Conservation (phyloP, 2,888 invertebrate genomes). For the Ephialtes manifestator region DNA sequence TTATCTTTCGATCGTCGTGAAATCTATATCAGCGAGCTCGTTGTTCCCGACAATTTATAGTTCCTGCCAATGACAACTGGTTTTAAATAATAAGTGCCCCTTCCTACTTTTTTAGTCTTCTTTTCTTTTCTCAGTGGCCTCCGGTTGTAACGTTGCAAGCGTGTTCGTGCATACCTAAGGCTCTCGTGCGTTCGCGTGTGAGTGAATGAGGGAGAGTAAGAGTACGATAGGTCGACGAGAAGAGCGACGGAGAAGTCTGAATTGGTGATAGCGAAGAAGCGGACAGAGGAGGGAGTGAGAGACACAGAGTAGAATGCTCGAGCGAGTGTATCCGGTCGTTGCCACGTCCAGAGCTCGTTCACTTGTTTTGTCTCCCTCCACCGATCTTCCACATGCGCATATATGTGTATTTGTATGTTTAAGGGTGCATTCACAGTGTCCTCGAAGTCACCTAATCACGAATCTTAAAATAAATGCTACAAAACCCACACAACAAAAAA, state of each 20-base stretch:
- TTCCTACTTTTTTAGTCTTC: constrained; percentile 64
- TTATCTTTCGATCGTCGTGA: constrained; percentile 40
- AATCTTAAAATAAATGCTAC: background rate
- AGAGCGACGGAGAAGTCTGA: constrained; percentile 9
- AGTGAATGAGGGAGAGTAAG: constrained; percentile 30
- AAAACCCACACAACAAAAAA: background rate
- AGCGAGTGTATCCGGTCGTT: constrained; percentile 84
- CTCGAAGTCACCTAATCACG: background rate
- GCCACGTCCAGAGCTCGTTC: constrained; percentile 84
- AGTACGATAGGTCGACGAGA: background rate
- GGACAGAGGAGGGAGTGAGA: constrained; percentile 58
- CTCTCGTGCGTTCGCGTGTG: constrained; percentile 45
- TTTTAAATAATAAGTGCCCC: constrained; percentile 77
- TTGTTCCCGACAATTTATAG: constrained; percentile 62
- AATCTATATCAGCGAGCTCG: constrained; percentile 45
- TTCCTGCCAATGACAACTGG: constrained; percentile 75
- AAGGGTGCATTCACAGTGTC: constrained; percentile 74
- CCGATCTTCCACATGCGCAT: constrained; percentile 50
- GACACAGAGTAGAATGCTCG: constrained; percentile 67
- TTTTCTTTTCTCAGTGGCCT: constrained; percentile 66
- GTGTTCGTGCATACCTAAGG: constrained; percentile 73
- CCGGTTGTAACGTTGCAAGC: constrained; percentile 70
- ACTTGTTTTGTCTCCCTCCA: constrained; percentile 82
- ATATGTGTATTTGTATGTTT: constrained; percentile 48
- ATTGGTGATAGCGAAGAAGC: constrained; percentile 65